Conservation (phyloP, 2,888 invertebrate species). For the Aphrophora alni region DNA sequence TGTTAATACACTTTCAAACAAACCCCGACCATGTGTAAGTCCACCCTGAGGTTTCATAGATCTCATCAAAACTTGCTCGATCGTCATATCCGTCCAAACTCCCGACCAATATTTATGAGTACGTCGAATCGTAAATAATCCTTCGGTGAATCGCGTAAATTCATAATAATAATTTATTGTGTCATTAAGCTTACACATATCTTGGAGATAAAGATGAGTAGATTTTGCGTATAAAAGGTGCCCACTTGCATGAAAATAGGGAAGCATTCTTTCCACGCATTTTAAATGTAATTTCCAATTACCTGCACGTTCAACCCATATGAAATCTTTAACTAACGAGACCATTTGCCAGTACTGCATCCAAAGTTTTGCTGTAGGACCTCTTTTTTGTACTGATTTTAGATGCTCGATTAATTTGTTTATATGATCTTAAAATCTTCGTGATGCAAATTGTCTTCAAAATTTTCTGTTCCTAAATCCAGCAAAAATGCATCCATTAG, state of each 20-base stretch:
- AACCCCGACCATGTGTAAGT: too few relatives aligned
- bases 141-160: conserved; percentile 44
- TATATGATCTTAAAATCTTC: too few relatives aligned
- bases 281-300: conserved; percentile 50
- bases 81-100: too few relatives aligned
- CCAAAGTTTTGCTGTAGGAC: too few relatives aligned
- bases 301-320: neutral
- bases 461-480: too few relatives aligned
- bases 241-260: conserved; percentile 47
- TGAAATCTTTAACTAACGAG: neutral
- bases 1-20: neutral
- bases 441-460: too few relatives aligned
- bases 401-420: neutral
- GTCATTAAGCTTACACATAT: conserved; percentile 49
- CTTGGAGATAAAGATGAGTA: conserved; percentile 51
- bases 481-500: too few relatives aligned
- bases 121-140: conserved; percentile 47
- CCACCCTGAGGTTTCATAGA: too few relatives aligned
- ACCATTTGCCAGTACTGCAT: too few relatives aligned
- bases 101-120: too few relatives aligned
- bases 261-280: conserved; percentile 46
- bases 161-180: conserved; percentile 45
- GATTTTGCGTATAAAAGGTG: conserved; percentile 51
- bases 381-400: too few relatives aligned
- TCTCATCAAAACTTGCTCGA: too few relatives aligned